Conservation (phyloP, 2,113 vertebrate genomes). For the Bothrops jararaca region DNA sequence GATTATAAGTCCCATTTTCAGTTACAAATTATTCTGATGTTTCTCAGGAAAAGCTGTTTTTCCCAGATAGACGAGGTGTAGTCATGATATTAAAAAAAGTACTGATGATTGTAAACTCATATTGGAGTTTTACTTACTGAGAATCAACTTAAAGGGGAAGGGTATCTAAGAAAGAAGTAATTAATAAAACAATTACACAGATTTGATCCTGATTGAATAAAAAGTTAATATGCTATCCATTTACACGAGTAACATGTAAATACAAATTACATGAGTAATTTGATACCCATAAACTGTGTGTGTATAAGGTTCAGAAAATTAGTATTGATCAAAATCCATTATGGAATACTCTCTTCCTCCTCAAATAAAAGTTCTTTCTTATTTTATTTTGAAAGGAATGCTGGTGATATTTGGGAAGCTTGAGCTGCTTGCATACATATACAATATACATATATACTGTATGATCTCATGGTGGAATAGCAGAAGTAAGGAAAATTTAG, state of each 20-base stretch:
- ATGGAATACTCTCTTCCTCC: background rate
- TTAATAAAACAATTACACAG: constrained; percentile 10
- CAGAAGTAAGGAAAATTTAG: background rate
- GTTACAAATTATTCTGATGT: constrained; percentile 3
- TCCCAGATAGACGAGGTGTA: background rate
- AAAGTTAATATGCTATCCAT: background rate
- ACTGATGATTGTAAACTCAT: background rate
- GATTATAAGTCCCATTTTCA: background rate
- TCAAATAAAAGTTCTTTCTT: background rate
- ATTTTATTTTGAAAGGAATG: background rate
- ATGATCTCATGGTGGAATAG: background rate
- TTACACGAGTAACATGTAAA: background rate
- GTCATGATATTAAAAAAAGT: background rate
- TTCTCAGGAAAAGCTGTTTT: background rate
- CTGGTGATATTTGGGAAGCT: background rate
- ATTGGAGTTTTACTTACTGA: background rate
- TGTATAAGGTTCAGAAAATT: background rate
- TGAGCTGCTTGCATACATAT: background rate
- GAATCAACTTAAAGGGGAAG: background rate
- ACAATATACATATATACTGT: background rate
- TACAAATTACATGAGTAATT: background rate
- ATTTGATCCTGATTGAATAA: background rate
- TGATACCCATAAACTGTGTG: background rate
- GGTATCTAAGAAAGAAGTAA: background rate
- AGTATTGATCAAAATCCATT: background rate